A percentile compares a stretch with the other conserved stretches of the same genome.
phyloP scores from a whole-genome alignment of 2,113 vertebrate species.

The Riparia riparia region DNA sequence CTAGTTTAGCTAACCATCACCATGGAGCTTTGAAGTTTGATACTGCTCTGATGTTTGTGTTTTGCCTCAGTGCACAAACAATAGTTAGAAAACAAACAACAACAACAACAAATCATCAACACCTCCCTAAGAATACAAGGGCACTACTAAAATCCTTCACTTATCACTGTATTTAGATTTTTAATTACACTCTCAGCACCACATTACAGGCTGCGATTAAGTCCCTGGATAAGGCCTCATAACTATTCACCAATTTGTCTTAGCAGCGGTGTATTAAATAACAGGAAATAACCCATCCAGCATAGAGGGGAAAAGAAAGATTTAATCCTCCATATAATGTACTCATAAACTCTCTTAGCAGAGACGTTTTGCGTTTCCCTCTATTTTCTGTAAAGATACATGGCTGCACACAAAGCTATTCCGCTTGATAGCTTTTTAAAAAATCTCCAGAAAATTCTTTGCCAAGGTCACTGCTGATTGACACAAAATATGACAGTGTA shows the following conservation, averaged over 20 bases:
- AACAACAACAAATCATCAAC: not conserved
- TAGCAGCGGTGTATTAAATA: not conserved
- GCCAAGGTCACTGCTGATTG: conserved; percentile 58
- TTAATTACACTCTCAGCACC: not conserved
- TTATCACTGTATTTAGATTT: not conserved
- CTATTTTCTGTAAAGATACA: not conserved
- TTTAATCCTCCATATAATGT: not conserved
- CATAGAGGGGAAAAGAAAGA: not conserved
- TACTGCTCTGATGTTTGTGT: not conserved
- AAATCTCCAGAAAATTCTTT: conserved; percentile 53
- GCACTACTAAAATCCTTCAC: not conserved
- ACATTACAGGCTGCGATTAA: not conserved
- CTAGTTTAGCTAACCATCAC: not conserved
- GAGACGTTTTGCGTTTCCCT: not conserved
- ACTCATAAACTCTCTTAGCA: not conserved
- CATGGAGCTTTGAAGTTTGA: conserved; percentile 21
- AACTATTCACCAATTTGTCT: not conserved
- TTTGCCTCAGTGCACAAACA: not conserved
- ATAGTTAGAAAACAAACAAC: not conserved
- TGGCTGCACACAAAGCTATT: conserved; percentile 6
- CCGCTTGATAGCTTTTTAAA: not conserved
- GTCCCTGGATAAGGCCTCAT: not conserved
- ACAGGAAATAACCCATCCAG: not conserved
- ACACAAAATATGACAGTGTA: conserved; percentile 31
- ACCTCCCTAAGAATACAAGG: not conserved